Evolutionary conservation across 2,113 vertebrate species (phyloP).

Genomic region (Psilopsiagon aymara): DNA sequence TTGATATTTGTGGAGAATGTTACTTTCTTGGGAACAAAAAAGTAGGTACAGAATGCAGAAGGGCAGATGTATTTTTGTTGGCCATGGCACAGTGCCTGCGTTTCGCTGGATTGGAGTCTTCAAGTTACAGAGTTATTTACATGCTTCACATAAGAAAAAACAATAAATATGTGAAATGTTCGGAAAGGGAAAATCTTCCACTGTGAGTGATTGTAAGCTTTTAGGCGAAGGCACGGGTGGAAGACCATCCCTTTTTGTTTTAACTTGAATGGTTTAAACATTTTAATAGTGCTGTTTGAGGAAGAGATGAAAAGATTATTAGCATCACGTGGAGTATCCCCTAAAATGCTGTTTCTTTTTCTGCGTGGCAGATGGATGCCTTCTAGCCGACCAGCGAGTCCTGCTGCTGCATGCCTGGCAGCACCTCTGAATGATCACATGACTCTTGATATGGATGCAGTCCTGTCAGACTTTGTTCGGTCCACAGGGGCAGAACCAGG

Average conservation of each 20-base stretch:
- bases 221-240: not conserved
- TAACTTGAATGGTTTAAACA: not conserved
- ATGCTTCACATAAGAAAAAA: not conserved
- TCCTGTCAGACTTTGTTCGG: constrained; percentile 99
- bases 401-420: constrained; percentile 88
- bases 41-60: not conserved
- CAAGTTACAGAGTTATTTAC: not conserved
- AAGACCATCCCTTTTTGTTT: not conserved
- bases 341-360: not conserved
- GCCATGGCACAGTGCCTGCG: not conserved
- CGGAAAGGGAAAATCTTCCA: not conserved
- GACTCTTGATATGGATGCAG: constrained; percentile 99
- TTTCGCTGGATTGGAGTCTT: not conserved
- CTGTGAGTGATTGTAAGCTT: not conserved
- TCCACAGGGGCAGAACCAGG: constrained; percentile 99
- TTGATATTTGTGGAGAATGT: not conserved
- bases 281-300: not conserved
- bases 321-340: not conserved
- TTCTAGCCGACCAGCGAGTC: constrained; percentile 86
- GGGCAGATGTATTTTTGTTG: not conserved
- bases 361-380: constrained; percentile 85
- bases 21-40: not conserved
- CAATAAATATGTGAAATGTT: not conserved
- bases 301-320: not conserved
- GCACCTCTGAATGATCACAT: constrained; percentile 93